phyloP scores from a whole-genome alignment of 2,113 vertebrate species.

The Cryptoleucopteryx plumbea region DNA sequence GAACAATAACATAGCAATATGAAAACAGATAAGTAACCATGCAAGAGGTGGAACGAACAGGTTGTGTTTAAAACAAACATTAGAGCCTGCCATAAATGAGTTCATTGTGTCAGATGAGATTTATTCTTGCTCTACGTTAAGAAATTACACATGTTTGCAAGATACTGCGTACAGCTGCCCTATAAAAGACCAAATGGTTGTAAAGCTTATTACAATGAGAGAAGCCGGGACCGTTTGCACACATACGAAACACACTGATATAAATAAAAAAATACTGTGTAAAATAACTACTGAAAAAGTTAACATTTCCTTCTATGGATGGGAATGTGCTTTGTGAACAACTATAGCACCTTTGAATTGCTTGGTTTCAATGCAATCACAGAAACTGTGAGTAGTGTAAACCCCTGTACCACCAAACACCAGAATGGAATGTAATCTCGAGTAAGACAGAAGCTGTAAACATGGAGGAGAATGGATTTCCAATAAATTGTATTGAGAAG shows the following conservation, averaged over 20 bases:
- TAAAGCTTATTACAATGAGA: background rate
- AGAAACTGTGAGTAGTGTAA: background rate
- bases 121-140: background rate
- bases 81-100: conserved; percentile 29
- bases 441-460: background rate
- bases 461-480: background rate
- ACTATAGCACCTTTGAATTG: conserved; percentile 42
- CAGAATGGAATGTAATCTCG: background rate
- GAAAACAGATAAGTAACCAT: conserved; percentile 61
- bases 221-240: conserved; percentile 10
- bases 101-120: background rate
- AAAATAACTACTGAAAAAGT: conserved; percentile 14
- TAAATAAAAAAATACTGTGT: conserved; percentile 56
- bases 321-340: conserved; percentile 12
- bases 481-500: background rate
- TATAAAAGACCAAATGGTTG: background rate
- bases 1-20: conserved; percentile 63
- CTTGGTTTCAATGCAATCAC: background rate
- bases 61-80: conserved; percentile 2
- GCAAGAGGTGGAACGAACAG: conserved; percentile 43
- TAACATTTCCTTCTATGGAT: background rate
- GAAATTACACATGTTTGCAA: background rate
- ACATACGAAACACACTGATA: conserved; percentile 34
- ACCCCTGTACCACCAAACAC: background rate
- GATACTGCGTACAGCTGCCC: background rate